Conservation (phyloP, 2,113 vertebrate genomes). For the Urocitellus parryii region DNA sequence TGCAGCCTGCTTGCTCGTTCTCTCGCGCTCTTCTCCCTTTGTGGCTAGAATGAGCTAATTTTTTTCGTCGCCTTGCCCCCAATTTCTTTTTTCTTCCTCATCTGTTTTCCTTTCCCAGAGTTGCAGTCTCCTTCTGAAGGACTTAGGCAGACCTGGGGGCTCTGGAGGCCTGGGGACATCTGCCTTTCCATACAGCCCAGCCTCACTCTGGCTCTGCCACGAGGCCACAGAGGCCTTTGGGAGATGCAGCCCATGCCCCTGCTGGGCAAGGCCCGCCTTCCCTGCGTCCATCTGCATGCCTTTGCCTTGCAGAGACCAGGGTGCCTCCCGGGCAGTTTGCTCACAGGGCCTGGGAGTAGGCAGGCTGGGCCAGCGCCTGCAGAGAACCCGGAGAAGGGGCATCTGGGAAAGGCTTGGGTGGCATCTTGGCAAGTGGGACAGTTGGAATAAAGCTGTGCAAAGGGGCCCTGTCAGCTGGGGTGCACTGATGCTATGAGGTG, state of each 20-base stretch:
- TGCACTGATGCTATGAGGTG: background rate
- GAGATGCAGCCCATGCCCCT: background rate
- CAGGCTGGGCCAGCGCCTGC: background rate
- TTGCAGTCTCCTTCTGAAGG: background rate
- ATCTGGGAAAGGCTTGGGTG: background rate
- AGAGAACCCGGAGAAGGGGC: background rate
- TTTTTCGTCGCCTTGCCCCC: slow-evolving; percentile 80
- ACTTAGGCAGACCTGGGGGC: background rate
- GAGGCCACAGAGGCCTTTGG: background rate
- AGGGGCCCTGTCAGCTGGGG: background rate
- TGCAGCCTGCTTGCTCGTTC: slow-evolving; percentile 83
- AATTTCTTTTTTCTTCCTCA: slow-evolving; percentile 64
- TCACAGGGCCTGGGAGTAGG: background rate
- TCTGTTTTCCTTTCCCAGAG: slow-evolving; percentile 73
- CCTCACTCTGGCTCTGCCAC: background rate
- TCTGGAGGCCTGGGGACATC: background rate
- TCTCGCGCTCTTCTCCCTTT: slow-evolving; percentile 88
- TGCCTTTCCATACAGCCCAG: background rate
- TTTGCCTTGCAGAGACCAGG: background rate
- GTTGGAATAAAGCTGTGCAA: background rate
- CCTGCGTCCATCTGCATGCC: background rate
- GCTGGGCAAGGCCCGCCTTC: background rate
- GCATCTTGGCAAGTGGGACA: background rate
- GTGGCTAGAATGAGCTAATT: slow-evolving; percentile 82
- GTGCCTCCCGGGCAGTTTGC: background rate